These are phyloP conservation scores for Acanthurus lineatus DNA, from an alignment of 2,797 vertebrate species.

Conservation along the genomic window DNA sequence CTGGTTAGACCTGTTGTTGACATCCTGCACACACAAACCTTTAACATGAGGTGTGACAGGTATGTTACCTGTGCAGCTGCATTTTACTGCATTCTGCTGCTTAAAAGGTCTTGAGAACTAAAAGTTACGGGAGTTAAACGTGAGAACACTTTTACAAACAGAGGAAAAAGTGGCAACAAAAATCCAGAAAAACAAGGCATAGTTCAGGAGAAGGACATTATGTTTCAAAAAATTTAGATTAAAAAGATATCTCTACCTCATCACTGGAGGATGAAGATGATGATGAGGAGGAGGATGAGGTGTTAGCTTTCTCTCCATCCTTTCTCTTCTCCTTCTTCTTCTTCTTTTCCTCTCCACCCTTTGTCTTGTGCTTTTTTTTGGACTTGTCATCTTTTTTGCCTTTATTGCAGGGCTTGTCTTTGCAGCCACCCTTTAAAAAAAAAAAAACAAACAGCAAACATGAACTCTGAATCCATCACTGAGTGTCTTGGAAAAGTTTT, in stretches of 20 bases:
- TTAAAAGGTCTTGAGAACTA: neutral
- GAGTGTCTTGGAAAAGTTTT: neutral
- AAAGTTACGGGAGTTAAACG: neutral
- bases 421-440: neutral
- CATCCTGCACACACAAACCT: neutral
- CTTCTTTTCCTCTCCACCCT: neutral
- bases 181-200: neutral
- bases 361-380: neutral
- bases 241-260: conserved; percentile 39
- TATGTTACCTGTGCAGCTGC: conserved; percentile 3
- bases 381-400: conserved; percentile 39
- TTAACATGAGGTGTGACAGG: conserved; percentile 26
- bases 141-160: neutral
- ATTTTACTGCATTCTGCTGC: neutral
- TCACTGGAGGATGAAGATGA: conserved; percentile 63
- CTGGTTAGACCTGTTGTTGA: conserved; percentile 43
- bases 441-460: neutral
- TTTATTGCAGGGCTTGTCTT: conserved; percentile 16
- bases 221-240: neutral
- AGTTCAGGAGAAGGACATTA: neutral
- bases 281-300: conserved; percentile 42
- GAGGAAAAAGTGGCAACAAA: neutral
- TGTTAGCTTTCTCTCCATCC: neutral
- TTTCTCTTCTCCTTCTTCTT: conserved; percentile 16
- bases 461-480: neutral